Base-by-base conservation (phyloP, 1,140 invertebrate species). In the Lepidurus arcticus region DNA sequence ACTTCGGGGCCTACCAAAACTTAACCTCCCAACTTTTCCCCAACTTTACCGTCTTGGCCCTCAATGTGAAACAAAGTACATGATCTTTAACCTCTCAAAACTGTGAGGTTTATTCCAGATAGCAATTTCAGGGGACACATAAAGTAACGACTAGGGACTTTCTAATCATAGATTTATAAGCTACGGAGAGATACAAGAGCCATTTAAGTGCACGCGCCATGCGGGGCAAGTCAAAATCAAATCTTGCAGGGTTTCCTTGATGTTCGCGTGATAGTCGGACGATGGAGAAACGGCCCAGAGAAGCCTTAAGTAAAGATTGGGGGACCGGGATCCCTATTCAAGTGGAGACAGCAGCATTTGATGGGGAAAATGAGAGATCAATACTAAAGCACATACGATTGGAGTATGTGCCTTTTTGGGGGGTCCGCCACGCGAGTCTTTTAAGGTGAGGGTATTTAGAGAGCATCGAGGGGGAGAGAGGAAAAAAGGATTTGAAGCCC, bases 261-360 rank as follows among this genome's bases (percentile, higher is more conserved):
- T 65, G 53, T 65, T 65, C 53, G 53, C 53, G 53, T 65, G 53
- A 65, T 65, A 65, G 53, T 65, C 53, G 53, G 53, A 65, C 45
- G 45, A 47, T 21, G 13, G 53, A 65, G 53, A 13, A 9, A 65
- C 53, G 53, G 53, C 53, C 16, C 16, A 47, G 53, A 13, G 53
- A 65, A 65, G 3, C 53, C 53, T 65, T 65, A 65, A 65, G 53
- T 65, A 65, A 65, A 65, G 53, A 65, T 65, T 65, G 53, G 53
- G 53, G 21, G 53, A 65, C 16, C 53, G 53, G 53, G 21, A 65
- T 65, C 53, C 53, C 53, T 65, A 65, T 65, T 65, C n/a, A 65
- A 65, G 53, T 65, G 53, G 21, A 65, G 53, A 65, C 53, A 65
- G 53, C 53, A 1, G 16, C 53, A 65, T 65, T 65, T 65, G 53